These are phyloP conservation scores for Crematogaster levior DNA, from an alignment of 2,888 invertebrate species.

Conservation along the genomic window DNA sequence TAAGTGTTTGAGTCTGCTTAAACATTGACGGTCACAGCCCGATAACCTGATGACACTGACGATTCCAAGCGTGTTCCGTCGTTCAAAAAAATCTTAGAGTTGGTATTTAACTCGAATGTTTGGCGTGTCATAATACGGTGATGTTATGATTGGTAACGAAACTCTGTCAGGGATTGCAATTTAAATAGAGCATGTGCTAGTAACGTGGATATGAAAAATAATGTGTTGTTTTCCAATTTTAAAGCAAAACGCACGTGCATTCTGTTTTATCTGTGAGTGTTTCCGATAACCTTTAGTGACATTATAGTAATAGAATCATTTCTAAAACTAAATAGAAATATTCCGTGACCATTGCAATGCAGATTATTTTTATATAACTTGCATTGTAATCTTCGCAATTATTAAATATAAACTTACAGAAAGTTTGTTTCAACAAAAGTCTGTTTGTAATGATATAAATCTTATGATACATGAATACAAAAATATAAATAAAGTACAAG, in stretches of 20 bases:
- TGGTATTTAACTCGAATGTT: neutral
- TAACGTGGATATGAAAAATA: neutral
- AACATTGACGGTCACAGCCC: neutral
- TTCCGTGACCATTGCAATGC: neutral
- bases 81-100: neutral
- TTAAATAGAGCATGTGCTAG: neutral
- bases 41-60: conserved; percentile 35
- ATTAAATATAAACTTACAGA: neutral
- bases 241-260: neutral
- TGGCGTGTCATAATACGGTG: neutral
- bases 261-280: neutral
- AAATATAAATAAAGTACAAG: neutral
- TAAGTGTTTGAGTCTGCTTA: conserved; percentile 1
- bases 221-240: neutral
- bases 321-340: neutral
- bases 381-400: neutral
- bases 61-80: neutral
- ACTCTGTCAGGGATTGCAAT: neutral
- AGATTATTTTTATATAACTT: neutral
- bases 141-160: too few species aligned
- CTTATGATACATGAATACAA: neutral
- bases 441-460: neutral
- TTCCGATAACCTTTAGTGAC: conserved; percentile 47
- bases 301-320: neutral
- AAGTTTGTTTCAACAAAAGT: neutral